phyloP scores from a whole-genome alignment of 2,113 vertebrate genomes.

The Baryphthengus martii region DNA sequence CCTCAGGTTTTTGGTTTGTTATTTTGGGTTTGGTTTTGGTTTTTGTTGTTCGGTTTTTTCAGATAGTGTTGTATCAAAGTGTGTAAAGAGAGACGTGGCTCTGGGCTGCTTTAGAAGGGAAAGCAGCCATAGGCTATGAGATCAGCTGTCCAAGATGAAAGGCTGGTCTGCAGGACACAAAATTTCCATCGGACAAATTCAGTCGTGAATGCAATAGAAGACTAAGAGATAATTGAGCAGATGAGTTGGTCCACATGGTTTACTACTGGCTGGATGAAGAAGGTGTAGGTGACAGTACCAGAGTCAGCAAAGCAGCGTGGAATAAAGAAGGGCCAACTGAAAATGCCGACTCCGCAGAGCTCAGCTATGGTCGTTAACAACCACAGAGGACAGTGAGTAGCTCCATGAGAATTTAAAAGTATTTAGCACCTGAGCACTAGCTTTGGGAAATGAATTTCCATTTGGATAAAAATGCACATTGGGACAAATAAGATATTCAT shows the following conservation, averaged over 20 bases:
- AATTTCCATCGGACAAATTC: background rate
- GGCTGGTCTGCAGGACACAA: background rate
- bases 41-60: background rate
- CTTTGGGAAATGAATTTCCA: background rate
- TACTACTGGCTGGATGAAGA: background rate
- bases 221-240: background rate
- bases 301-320: fast-evolving
- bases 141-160: background rate
- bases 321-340: background rate
- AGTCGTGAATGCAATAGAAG: background rate
- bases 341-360: background rate
- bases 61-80: background rate
- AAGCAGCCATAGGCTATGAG: fast-evolving
- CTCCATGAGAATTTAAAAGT: background rate
- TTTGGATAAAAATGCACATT: background rate
- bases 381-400: background rate
- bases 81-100: too few species aligned
- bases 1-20: background rate
- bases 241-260: background rate
- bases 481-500: background rate
- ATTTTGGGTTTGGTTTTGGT: background rate
- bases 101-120: background rate
- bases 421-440: background rate
- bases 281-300: background rate
- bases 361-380: background rate